These are phyloP conservation scores for Trinectes maculatus DNA, from an alignment of 2,113 vertebrate species.

Conservation along the genomic window DNA sequence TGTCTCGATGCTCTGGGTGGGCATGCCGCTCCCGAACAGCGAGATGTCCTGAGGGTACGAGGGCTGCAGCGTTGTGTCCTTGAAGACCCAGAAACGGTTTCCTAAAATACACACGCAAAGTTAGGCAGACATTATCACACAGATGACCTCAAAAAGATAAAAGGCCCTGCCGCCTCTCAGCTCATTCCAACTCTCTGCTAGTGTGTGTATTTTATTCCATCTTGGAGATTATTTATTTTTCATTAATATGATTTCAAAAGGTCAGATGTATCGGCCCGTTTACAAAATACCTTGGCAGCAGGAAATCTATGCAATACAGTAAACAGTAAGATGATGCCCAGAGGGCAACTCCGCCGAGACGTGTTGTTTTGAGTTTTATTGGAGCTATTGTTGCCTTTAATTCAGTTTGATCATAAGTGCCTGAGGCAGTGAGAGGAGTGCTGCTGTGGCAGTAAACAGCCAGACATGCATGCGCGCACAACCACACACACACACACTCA, in stretches of 20 bases:
- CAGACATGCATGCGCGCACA: slow-evolving; percentile 17
- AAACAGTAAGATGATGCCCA: slow-evolving; percentile 28
- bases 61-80: slow-evolving; percentile 95
- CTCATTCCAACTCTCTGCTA: slow-evolving; percentile 7
- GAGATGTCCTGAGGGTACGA: slow-evolving; percentile 97
- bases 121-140: slow-evolving; percentile 37
- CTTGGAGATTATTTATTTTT: not conserved
- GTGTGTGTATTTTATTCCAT: not conserved
- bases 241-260: slow-evolving; percentile 40
- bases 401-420: slow-evolving; percentile 65
- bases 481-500: slow-evolving; percentile 26
- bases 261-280: slow-evolving; percentile 35
- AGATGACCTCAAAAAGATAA: slow-evolving; percentile 32
- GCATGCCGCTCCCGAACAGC: slow-evolving; percentile 93
- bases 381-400: slow-evolving; percentile 62
- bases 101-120: slow-evolving; percentile 79
- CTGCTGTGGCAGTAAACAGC: slow-evolving; percentile 49
- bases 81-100: slow-evolving; percentile 99
- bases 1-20: slow-evolving; percentile 95
- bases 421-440: slow-evolving; percentile 37
- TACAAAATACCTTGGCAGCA: slow-evolving; percentile 30
- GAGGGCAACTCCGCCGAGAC: slow-evolving; percentile 41
- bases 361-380: slow-evolving; percentile 56
- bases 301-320: slow-evolving; percentile 45
- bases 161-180: not conserved